Base-by-base conservation (phyloP, 2,113 vertebrate species). In the Peucedramus taeniatus region DNA sequence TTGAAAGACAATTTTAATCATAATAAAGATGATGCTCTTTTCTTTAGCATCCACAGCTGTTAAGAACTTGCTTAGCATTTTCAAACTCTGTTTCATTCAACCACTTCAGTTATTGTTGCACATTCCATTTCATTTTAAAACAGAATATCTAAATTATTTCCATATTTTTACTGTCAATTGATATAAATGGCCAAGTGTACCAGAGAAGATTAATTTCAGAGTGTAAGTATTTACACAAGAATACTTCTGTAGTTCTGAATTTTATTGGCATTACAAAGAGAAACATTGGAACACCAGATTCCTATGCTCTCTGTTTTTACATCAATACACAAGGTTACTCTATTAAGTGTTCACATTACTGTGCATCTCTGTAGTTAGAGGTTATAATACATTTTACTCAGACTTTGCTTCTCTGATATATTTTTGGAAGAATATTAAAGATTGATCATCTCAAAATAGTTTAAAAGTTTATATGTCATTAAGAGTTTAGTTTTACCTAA, bases 351-450 rank as follows among this genome's bases (percentile, higher is more conserved):
- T 82, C 59, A 56, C 26, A 33, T 75, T 57, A 84, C 19, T 56
- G 53, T 22, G 23, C 14, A 76, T 45, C 37, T 94, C 74, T 8
- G 0, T 20, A 57, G 6, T 12, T 78, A 33, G 35, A 27, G 24
- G 20, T 83, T 78, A 57, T 53, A 79, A 76, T 7, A 86, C 9
- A 51, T 81, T 39, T 90, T 45, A 53, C 9, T 72, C 33, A 74
- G 76, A 45, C 37, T 76, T 74, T 33, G 54, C 54, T 70, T 42
- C 42, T 74, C 42, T 39, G 33, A 86, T 88, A 59, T 39, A 88
- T 42, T 86, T 95, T 70, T 81, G n/a, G 54, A 92, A 92, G 30
- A 86, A 66, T 61, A 92, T 72, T 68, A 83, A 95, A 84, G 60
- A 61, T 40, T 85, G 69, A 94, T 60, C 31, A 80, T n/a, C 37